Percentiles rank a stretch among this genome's conserved stretches.
phyloP scores from a whole-genome alignment of 2,113 vertebrate genomes.

The Delphinapterus leucas region DNA sequence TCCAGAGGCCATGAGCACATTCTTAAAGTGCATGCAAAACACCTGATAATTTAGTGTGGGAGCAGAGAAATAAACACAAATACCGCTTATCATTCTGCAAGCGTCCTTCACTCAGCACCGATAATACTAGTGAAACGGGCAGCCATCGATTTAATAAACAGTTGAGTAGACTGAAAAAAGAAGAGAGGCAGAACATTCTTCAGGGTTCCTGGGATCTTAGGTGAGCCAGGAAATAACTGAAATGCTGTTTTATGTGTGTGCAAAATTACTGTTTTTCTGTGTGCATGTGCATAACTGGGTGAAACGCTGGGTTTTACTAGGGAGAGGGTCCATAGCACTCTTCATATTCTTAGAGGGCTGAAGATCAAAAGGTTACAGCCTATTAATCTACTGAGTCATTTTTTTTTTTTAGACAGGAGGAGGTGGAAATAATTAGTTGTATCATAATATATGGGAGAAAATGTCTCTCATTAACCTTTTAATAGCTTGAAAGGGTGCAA shows the following conservation, averaged over 20 bases:
- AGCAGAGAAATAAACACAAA: neutral
- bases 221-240: neutral
- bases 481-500: neutral
- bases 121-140: neutral
- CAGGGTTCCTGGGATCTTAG: neutral
- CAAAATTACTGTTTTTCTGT: neutral
- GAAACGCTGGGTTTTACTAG: neutral
- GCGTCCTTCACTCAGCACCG: neutral
- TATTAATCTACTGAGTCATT: neutral
- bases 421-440: constrained; percentile 42
- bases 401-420: constrained; percentile 8
- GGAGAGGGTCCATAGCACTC: neutral
- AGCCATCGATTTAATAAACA: neutral
- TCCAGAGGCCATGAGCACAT: neutral
- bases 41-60: neutral
- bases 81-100: neutral
- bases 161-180: neutral
- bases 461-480: constrained; percentile 12
- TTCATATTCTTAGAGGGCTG: neutral
- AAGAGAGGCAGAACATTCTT: neutral
- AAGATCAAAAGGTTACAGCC: neutral
- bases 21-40: neutral
- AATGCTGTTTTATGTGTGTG: neutral
- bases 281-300: neutral
- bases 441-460: constrained; percentile 11